Base-by-base conservation (phyloP, 2,888 invertebrate genomes). In the Cerceris ruficornis region DNA sequence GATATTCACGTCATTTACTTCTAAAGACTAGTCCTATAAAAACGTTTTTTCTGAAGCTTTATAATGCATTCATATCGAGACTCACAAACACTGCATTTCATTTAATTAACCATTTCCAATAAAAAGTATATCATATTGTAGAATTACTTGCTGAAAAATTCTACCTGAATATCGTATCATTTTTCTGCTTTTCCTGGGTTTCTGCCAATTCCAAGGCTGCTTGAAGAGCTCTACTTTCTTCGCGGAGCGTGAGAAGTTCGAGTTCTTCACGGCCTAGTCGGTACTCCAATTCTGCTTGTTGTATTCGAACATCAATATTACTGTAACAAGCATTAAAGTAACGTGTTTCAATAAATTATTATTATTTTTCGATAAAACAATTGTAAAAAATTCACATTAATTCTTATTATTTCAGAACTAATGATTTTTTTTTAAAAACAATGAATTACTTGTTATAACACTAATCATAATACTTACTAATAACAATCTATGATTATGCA, bases 231-330 rank as follows among this genome's bases (percentile, higher is more conserved):
- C 97, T 94, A 70, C 95, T 96, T 93, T 98, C 97, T 93, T 98
- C 97, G 81, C 96, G 94, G 86, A 98, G 94, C 60, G 97, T 96
- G 83, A 97, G 93, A 89, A 98, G 94, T 92, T 97, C 97, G 82
- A 98, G 93, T 93, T 98, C 98, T 92, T 98, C 98, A 59, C 97
- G 94, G 0, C 98, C 98, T 83, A 97, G 93, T 91, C 97, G 96
- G 92, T 97, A 98, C 91, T 98, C 98, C 86, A 98, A 93, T 92
- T 98, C 98, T 0, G 98, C 98, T 90, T 98, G 97, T 89, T 97
- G 96, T 90, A 98, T 98, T 84, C 97, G 94, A 60, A 96, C 96
- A 92, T 98, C 98, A 75, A 98, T 98, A 92, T 97, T 97, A 88
- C 97, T 97, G 92, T 1, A 92, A 83, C 68, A 80, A 83, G 28